Conservation (phyloP, 2,113 vertebrate genomes). For the Dissostichus mawsoni region DNA sequence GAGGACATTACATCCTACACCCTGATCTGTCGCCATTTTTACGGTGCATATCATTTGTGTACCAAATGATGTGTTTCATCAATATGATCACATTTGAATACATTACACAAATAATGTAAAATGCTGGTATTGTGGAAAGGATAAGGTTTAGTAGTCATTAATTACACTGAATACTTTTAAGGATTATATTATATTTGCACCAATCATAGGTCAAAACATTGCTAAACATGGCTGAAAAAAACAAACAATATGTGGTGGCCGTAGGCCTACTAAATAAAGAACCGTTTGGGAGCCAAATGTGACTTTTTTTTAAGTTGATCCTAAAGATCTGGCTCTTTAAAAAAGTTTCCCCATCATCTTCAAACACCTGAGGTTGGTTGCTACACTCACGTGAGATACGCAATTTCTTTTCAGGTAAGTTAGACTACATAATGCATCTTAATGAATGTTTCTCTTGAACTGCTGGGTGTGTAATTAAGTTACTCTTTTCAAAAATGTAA, state of each 20-base stretch:
- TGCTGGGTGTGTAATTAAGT: too few relatives aligned
- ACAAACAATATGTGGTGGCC: too few relatives aligned
- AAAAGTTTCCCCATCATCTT: too few relatives aligned
- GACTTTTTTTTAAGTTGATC: not conserved
- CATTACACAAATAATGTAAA: too few relatives aligned
- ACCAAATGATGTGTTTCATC: not conserved
- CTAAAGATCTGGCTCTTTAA: not conserved
- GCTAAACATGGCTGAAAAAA: too few relatives aligned
- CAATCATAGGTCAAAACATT: too few relatives aligned
- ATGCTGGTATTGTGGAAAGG: too few relatives aligned
- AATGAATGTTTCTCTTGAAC: not conserved
- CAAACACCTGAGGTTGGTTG: too few relatives aligned
- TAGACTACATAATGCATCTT: not conserved
- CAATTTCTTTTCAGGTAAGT: not conserved
- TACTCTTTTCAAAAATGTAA: not conserved
- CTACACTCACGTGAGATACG: not conserved
- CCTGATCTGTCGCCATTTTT: not conserved
- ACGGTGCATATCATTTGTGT: too few relatives aligned
- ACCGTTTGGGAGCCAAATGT: not conserved
- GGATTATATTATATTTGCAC: too few relatives aligned
- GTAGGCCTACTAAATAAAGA: not conserved
- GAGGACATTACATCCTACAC: not conserved
- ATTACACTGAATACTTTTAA: too few relatives aligned
- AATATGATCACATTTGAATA: not conserved
- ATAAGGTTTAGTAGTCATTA: too few relatives aligned